Evolutionary conservation across 2,888 invertebrate species (phyloP).

Genomic region (Drosophila pseudotalamancana): DNA sequence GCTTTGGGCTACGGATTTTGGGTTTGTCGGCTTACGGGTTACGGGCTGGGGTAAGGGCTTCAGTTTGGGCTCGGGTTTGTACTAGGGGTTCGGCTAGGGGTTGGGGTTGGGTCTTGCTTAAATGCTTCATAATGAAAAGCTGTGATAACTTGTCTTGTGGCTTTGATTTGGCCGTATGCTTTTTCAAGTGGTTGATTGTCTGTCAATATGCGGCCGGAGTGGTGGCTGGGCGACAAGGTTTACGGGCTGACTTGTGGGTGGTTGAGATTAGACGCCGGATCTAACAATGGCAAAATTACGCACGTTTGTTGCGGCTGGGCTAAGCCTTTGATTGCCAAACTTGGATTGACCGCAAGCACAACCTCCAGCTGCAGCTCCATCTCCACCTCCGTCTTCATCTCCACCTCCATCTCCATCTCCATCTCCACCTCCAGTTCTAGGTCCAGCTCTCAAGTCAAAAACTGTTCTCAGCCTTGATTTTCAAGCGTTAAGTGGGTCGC

Average conservation of each 20-base stretch:
- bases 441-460: neutral
- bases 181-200: conserved; percentile 76
- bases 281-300: conserved; percentile 56
- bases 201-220: conserved; percentile 66
- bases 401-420: neutral
- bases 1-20: conserved; percentile 22
- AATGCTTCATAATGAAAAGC: conserved; percentile 78
- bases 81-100: neutral
- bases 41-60: neutral
- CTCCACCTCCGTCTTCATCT: no score
- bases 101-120: conserved; percentile 50
- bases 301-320: conserved; percentile 47
- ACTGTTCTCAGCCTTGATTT: neutral
- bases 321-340: conserved; percentile 72
- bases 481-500: neutral
- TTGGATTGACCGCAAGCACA: conserved; percentile 20
- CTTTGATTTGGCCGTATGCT: conserved; percentile 69
- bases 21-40: conserved; percentile 7
- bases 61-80: neutral
- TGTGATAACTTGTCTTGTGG: conserved; percentile 69
- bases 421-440: neutral
- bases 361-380: neutral
- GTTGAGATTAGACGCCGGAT: neutral
- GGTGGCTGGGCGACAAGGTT: conserved; percentile 11
- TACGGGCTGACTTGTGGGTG: no score